Conservation (phyloP, 2,888 invertebrate genomes). For the Chaetogeoica ovagalla region DNA sequence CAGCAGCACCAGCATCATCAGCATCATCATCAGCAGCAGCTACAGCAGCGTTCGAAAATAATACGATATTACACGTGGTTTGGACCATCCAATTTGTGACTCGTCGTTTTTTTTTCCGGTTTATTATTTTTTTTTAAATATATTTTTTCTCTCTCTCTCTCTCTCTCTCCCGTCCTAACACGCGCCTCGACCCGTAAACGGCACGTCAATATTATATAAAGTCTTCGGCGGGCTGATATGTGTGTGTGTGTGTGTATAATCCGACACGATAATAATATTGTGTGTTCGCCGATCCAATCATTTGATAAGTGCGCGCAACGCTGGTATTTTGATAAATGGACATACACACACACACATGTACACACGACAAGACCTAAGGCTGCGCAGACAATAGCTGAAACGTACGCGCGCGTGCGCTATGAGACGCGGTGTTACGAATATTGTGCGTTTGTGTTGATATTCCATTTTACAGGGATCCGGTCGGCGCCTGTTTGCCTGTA, state of each 20-base stretch:
- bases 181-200: constrained; percentile 31
- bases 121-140: not conserved
- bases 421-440: not conserved
- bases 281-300: constrained; percentile 51
- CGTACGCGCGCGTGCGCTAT: not conserved
- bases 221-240: no score
- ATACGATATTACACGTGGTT: constrained; percentile 18
- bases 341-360: no score
- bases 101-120: constrained; percentile 30
- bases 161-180: no score
- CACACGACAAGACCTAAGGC: not conserved
- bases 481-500: no score
- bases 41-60: not conserved
- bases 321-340: constrained; percentile 50
- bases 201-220: constrained; percentile 39
- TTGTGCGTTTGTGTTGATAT: no score
- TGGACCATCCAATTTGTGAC: constrained; percentile 48
- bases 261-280: constrained; percentile 48
- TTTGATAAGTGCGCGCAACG: constrained; percentile 35
- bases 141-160: no score
- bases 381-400: no score
- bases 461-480: not conserved
- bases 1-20: constrained; percentile 1
- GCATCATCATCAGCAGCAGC: not conserved
- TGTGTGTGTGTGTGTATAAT: not conserved